A percentile compares a stretch with the other conserved stretches of the same genome.
Evolutionary conservation across 2,888 invertebrate species (phyloP).

Genomic region (Xestia c-nigrum): DNA sequence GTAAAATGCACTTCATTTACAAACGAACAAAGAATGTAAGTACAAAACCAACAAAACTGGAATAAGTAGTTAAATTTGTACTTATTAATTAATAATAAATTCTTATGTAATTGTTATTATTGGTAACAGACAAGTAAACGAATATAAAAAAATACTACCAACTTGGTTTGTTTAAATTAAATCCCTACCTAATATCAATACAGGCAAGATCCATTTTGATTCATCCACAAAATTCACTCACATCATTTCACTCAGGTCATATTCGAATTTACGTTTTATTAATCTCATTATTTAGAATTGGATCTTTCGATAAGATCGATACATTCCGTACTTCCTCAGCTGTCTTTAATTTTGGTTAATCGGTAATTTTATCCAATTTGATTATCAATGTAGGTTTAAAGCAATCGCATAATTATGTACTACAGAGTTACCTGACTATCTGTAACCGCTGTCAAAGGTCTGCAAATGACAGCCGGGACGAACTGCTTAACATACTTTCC

Average conservation of each 20-base stretch:
- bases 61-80: slow-evolving; percentile 57
- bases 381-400: slow-evolving; percentile 4
- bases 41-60: slow-evolving; percentile 33
- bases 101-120: slow-evolving; percentile 55
- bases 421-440: too few relatives aligned
- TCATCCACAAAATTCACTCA: slow-evolving; percentile 25
- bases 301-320: slow-evolving; percentile 29
- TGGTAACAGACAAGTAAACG: slow-evolving; percentile 69
- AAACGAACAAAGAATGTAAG: slow-evolving; percentile 40
- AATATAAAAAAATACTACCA: slow-evolving; percentile 41
- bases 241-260: background rate
- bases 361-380: background rate
- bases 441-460: too few relatives aligned
- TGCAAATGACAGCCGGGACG: too few relatives aligned
- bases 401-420: background rate
- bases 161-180: slow-evolving; percentile 32
- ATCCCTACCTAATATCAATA: slow-evolving; percentile 38
- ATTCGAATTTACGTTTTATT: slow-evolving; percentile 33
- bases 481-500: too few relatives aligned
- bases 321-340: background rate
- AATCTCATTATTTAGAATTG: slow-evolving; percentile 37
- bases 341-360: background rate
- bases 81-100: slow-evolving; percentile 59
- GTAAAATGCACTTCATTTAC: slow-evolving; percentile 39
- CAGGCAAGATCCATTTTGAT: slow-evolving; percentile 43